A percentile compares a stretch with the other conserved stretches of the same genome.
Conservation (phyloP, 1,140 invertebrate genomes). For the Philopotamus ludificatus region DNA sequence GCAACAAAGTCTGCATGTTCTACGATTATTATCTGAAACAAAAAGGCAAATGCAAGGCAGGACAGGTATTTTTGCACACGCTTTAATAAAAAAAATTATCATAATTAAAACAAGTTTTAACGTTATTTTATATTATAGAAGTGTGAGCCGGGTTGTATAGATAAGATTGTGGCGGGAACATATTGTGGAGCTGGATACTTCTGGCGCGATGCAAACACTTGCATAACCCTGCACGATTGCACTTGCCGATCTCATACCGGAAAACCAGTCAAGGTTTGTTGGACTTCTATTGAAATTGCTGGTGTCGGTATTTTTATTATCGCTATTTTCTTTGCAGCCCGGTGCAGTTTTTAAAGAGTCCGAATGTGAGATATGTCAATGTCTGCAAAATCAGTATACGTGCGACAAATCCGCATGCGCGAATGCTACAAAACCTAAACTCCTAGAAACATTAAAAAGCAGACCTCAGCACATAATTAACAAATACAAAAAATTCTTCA, state of each 20-base stretch:
- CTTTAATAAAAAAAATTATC: neutral
- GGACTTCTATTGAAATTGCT: neutral
- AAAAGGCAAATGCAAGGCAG: slow-evolving; percentile 20
- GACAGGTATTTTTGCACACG: too few relatives aligned
- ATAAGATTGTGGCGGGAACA: slow-evolving; percentile 8
- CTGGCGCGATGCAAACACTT: slow-evolving; percentile 68
- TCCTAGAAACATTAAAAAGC: neutral
- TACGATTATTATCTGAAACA: slow-evolving; percentile 28
- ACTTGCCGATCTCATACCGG: slow-evolving; percentile 65
- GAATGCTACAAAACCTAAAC: slow-evolving; percentile 3
- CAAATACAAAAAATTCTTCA: neutral
- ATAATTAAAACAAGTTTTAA: too few relatives aligned
- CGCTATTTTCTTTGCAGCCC: slow-evolving; percentile 47
- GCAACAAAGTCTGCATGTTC: slow-evolving; percentile 55
- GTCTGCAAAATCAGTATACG: slow-evolving; percentile 65
- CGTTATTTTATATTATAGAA: slow-evolving; percentile 35
- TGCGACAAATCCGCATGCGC: slow-evolving; percentile 56
- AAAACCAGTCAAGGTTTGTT: slow-evolving; percentile 60
- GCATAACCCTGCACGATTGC: slow-evolving; percentile 68
- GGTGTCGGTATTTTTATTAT: neutral
- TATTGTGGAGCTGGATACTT: slow-evolving; percentile 41
- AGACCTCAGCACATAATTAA: neutral
- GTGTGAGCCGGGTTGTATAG: slow-evolving; percentile 36
- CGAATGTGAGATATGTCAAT: slow-evolving; percentile 67
- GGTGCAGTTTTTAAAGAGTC: slow-evolving; percentile 55